These are phyloP conservation scores for Nomada hirtipes DNA, from an alignment of 2,888 invertebrate species.

Conservation along the genomic window DNA sequence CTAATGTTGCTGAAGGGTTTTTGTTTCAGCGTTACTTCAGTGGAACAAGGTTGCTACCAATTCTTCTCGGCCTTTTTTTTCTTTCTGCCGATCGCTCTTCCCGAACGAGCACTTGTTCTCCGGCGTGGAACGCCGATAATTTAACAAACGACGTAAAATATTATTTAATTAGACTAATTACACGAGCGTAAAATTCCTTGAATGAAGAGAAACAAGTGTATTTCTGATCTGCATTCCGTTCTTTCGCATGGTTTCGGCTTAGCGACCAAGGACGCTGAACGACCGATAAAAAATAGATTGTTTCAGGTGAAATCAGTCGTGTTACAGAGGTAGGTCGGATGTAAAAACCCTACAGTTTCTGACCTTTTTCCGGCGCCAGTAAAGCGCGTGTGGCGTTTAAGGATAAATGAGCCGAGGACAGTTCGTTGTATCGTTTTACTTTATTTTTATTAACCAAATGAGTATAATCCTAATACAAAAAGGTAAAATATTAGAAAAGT, in stretches of 20 bases:
- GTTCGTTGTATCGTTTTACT: constrained; percentile 24
- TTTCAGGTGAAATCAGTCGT: constrained; percentile 38
- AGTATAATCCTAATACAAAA: constrained; percentile 65
- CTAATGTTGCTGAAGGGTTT: constrained; percentile 28
- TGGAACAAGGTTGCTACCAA: constrained; percentile 44
- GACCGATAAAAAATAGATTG: constrained; percentile 21
- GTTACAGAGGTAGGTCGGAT: not conserved
- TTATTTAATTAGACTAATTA: constrained; percentile 5
- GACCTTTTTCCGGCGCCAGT: constrained; percentile 17
- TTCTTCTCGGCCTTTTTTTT: constrained; percentile 16
- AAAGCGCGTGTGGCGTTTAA: not conserved
- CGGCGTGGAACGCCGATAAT: not conserved
- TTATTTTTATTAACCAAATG: constrained; percentile 57
- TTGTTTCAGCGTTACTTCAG: constrained; percentile 26
- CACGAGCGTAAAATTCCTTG: not conserved
- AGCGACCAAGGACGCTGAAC: constrained; percentile 18
- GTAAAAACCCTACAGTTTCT: constrained; percentile 19
- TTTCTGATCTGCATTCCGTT: not conserved
- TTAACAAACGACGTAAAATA: not conserved
- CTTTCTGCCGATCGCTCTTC: not conserved
- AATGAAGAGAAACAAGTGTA: not conserved
- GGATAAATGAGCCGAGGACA: not conserved
- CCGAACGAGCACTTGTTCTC: constrained; percentile 2
- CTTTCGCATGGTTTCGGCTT: not conserved
- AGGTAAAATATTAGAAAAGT: constrained; percentile 57